Base-by-base conservation (phyloP, 2,797 vertebrate genomes). In the Myripristis jacobus region DNA sequence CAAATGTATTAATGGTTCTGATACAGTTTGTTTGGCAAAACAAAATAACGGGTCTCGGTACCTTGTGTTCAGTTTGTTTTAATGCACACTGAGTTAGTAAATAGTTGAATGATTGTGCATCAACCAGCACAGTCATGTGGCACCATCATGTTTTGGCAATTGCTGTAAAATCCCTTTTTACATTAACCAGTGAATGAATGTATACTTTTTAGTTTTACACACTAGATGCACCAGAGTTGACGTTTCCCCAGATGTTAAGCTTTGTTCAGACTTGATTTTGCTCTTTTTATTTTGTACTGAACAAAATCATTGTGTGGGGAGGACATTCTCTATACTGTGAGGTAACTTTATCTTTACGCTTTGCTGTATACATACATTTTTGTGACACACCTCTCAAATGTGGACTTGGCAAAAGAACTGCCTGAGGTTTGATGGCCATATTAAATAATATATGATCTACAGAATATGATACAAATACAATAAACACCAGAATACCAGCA, bases 51-150 rank as follows among this genome's bases (percentile, higher is more conserved):
- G 12, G 15, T 34, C 77, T 71, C 62, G 53, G 2, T 65, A 41
- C 25, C 25, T 3, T 11, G 10, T 50, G 19, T 82, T 36, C 13
- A 27, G 58, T 75, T 77, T 73, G 57, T 58, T 48, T 52, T 71
- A 1, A 61, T 66, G 34, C 43, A 58, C 67, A 75, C 79, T 85
- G 68, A 65, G 18, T 61, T 10, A 54, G 8, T 38, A 55, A 58
- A 53, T 51, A 10, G 13, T 25, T 24, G 44, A 6, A 47, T 34
- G 19, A 43, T 47, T 56, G 11, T 43, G 70, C 21, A 38, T 21
- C 3, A 31, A 41, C 24, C 7, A 19, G 24, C 24, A 72, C 11
- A 53, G 44, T 51, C 4, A 12, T 16, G n/a, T 66, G 58, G 46
- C 25, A 86, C 56, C 19, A 55, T 63, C 2, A 16, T 46, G 29